Evolutionary conservation across 2,888 invertebrate species (phyloP), one percentile per base, ranked within the genome.

Genomic region (Microchrysa polita): DNA sequence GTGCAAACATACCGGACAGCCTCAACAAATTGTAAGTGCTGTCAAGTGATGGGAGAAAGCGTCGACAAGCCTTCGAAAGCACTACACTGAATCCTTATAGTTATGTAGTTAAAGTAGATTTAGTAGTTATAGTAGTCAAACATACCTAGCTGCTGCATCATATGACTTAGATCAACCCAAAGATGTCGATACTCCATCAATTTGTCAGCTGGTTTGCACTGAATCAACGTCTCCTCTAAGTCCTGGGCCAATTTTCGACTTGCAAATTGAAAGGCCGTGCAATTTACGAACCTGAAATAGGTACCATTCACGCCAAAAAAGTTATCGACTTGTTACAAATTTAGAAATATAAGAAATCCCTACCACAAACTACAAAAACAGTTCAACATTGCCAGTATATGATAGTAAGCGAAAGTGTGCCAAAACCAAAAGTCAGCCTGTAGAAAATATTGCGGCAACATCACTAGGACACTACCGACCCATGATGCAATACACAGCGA

Each of bases 371-470:
- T 88, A 80, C 91, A 91, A 74, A 92, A 88, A 72, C 91, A 88
- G 79, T 92, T 91, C 57, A 92, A 79, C 91, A 92, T 92, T 2
- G 92, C 92, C 73, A 92, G 87, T 42, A 92, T 91, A 75, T 91
- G 92, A 79, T 90, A 91, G 78, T 92, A 92, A 2, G 90, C 92
- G 61, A 91, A 89, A 0, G 91, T 90, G 77, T 92, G 91, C 91
- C 91, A 91, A 57, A 91, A 79, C 61, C 89, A 87, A 81, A 92
- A 91, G 81, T 92, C 92, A 1, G 90, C 89, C 80, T 92, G 92
- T 1, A 92, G 83, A 78, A 90, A 91, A 79, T 89, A 90, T 79
- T 92, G 91, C 0, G 91, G 90, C 4, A 91, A 81, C 80, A 91
- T 90, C 5, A 92, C 87, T 2, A 86, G 86, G 74, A 91, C 87